phyloP scores from a whole-genome alignment of 1,140 invertebrate species.

The Cotesia typhae region DNA sequence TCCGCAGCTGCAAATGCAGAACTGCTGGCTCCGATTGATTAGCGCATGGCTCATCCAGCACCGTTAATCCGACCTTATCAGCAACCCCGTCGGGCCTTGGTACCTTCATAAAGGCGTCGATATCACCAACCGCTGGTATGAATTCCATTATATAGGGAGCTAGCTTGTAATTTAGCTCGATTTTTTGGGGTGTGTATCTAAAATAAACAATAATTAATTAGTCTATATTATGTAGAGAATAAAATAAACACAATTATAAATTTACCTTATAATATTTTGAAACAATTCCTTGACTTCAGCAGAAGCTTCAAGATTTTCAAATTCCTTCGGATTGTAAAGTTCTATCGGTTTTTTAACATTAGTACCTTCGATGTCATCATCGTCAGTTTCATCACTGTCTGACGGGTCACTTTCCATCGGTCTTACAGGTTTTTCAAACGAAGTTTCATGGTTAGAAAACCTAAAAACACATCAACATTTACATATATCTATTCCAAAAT shows the following conservation, averaged over 20 bases:
- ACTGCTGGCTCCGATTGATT: slow-evolving; percentile 96
- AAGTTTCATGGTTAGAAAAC: slow-evolving; percentile 42
- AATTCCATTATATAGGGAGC: slow-evolving; percentile 96
- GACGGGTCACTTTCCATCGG: slow-evolving; percentile 55
- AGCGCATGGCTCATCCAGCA: slow-evolving; percentile 94
- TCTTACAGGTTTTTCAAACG: slow-evolving; percentile 49
- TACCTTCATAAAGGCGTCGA: slow-evolving; percentile 97
- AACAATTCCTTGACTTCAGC: slow-evolving; percentile 92
- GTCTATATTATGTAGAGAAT: neutral
- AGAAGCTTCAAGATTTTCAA: slow-evolving; percentile 82
- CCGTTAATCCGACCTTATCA: slow-evolving; percentile 81
- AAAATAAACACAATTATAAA: slow-evolving; percentile 36
- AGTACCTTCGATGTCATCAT: slow-evolving; percentile 56
- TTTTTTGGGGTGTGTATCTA: slow-evolving; percentile 91
- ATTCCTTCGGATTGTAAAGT: slow-evolving; percentile 86
- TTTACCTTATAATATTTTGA: slow-evolving; percentile 89
- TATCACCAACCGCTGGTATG: slow-evolving; percentile 97
- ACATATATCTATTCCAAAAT: neutral
- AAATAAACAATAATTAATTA: slow-evolving; percentile 37
- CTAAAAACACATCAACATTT: slow-evolving; percentile 23
- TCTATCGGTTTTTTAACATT: slow-evolving; percentile 64
- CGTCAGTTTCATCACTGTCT: slow-evolving; percentile 59
- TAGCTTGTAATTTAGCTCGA: slow-evolving; percentile 89
- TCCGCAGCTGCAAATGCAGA: slow-evolving; percentile 90
- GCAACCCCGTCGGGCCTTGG: slow-evolving; percentile 78